Evolutionary conservation across 1,140 invertebrate genomes (phyloP).

Genomic region (Diorhabda sublineata): DNA sequence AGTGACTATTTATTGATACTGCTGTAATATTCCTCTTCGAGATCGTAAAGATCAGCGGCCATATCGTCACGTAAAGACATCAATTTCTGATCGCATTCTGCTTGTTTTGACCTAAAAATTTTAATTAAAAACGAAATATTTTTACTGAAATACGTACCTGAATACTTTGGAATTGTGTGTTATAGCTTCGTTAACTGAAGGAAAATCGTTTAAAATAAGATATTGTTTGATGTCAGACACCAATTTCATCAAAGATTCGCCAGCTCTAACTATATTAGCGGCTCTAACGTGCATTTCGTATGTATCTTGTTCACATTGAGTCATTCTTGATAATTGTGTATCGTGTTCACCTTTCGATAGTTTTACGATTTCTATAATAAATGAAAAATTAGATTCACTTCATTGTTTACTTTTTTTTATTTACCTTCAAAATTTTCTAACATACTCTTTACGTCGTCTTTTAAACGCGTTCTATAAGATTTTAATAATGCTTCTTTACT

Average conservation of each 20-base stretch:
- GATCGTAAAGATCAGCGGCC: slow-evolving; percentile 89
- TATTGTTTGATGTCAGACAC: slow-evolving; percentile 97
- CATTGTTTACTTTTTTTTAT: not conserved
- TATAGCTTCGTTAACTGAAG: slow-evolving; percentile 94
- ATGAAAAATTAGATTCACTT: slow-evolving; percentile 8
- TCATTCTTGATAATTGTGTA: slow-evolving; percentile 79
- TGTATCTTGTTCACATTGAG: slow-evolving; percentile 90
- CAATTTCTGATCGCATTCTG: slow-evolving; percentile 89
- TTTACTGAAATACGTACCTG: slow-evolving; percentile 32
- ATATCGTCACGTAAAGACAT: slow-evolving; percentile 91
- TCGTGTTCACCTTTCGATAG: slow-evolving; percentile 90
- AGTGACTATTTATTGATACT: slow-evolving; percentile 77
- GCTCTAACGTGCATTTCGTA: slow-evolving; percentile 96
- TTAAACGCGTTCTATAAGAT: slow-evolving; percentile 86
- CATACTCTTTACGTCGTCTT: slow-evolving; percentile 96
- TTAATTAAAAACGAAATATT: not conserved
- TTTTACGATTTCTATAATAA: slow-evolving; percentile 83
- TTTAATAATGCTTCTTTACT: slow-evolving; percentile 92
- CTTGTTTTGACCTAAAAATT: slow-evolving; percentile 69
- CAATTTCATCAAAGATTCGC: slow-evolving; percentile 93
- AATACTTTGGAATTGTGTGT: slow-evolving; percentile 86
- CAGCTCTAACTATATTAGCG: slow-evolving; percentile 91
- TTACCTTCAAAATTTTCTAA: slow-evolving; percentile 92
- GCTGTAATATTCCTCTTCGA: slow-evolving; percentile 97
- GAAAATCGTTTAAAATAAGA: slow-evolving; percentile 94